These are phyloP conservation scores for Xylota sylvarum DNA, from an alignment of 2,888 invertebrate species.

Conservation along the genomic window DNA sequence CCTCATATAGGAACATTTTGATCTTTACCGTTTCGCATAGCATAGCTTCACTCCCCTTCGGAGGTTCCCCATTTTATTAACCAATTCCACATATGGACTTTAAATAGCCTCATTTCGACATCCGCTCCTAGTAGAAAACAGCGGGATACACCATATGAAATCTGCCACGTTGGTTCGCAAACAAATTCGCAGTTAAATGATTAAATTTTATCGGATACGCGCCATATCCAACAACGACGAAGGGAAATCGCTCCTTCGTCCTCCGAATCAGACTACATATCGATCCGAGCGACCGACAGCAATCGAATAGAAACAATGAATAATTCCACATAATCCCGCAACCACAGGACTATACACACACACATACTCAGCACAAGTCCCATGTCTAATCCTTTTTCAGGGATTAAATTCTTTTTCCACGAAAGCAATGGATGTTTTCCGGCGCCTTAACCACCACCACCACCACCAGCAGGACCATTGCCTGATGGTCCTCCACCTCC, in stretches of 20 bases:
- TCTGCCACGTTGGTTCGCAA: slow-evolving; percentile 26
- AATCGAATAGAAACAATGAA: slow-evolving; percentile 76
- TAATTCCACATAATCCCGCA: slow-evolving; percentile 75
- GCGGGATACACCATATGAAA: slow-evolving; percentile 1
- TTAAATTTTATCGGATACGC: slow-evolving; percentile 69
- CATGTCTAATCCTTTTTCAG: slow-evolving; percentile 73
- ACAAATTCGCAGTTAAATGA: slow-evolving; percentile 73
- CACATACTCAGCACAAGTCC: slow-evolving; percentile 23
- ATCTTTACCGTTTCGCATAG: slow-evolving; percentile 55
- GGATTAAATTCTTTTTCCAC: slow-evolving; percentile 73
- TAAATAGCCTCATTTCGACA: slow-evolving; percentile 73
- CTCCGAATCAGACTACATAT: not conserved
- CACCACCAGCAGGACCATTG: not conserved
- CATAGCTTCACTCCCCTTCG: not conserved
- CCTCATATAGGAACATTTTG: slow-evolving; percentile 49
- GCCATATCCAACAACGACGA: slow-evolving; percentile 28
- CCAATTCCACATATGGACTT: slow-evolving; percentile 74
- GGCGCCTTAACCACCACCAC: slow-evolving; percentile 33
- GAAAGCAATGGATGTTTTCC: slow-evolving; percentile 63
- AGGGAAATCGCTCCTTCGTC: slow-evolving; percentile 30
- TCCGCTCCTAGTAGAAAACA: slow-evolving; percentile 26
- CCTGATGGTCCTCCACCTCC: not conserved
- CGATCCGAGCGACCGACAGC: slow-evolving; percentile 39
- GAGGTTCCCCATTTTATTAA: slow-evolving; percentile 50
- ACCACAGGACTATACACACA: slow-evolving; percentile 57